Evolutionary conservation across 2,797 vertebrate genomes (phyloP).

Genomic region (Neopelma chrysocephalum): DNA sequence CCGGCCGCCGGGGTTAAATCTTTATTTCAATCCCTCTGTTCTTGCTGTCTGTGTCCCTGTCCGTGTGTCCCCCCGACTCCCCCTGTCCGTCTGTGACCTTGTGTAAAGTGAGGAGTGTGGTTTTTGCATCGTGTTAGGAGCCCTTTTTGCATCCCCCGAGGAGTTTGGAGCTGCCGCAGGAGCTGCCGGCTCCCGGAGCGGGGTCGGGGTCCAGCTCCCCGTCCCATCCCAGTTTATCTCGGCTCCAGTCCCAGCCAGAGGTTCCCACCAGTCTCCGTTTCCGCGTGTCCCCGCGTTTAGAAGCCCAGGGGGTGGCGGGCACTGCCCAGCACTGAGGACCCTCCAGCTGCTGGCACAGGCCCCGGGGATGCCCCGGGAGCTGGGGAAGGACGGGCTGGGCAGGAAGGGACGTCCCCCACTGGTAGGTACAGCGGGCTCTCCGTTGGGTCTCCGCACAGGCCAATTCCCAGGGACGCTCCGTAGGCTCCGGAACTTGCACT

Average conservation of each 20-base stretch:
- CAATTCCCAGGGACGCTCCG: background rate
- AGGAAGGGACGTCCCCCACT: rapidly evolving
- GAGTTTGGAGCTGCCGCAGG: background rate
- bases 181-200: background rate
- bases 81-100: background rate
- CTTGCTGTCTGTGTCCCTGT: slow-evolving; percentile 18
- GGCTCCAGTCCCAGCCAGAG: background rate
- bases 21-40: background rate
- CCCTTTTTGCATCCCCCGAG: background rate
- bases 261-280: rapidly evolving
- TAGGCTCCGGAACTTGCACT: background rate
- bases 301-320: background rate
- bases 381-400: background rate
- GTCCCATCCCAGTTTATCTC: background rate
- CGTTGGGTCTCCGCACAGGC: background rate
- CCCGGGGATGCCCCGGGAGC: background rate
- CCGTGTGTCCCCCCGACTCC: background rate
- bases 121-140: background rate
- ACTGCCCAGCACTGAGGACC: background rate
- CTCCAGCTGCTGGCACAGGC: background rate
- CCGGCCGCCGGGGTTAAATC: background rate
- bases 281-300: background rate
- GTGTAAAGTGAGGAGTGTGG: background rate
- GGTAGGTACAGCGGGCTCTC: background rate
- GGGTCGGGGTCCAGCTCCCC: background rate